Evolutionary conservation across 2,113 vertebrate genomes (phyloP).

Genomic region (Callipepla squamata): DNA sequence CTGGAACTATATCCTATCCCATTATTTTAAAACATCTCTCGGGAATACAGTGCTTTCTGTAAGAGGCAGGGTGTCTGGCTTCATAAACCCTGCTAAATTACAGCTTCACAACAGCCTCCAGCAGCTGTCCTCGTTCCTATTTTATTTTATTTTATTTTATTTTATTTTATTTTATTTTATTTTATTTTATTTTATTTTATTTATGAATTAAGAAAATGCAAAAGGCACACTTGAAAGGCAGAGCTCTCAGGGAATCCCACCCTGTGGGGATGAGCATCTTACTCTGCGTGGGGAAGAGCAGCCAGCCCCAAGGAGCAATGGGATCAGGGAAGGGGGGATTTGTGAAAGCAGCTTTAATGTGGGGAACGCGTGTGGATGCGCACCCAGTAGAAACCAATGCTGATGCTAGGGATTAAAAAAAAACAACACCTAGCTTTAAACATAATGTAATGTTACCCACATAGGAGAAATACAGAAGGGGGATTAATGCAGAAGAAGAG

Average conservation of each 20-base stretch:
- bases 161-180: neutral
- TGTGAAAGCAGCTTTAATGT: constrained; percentile 9
- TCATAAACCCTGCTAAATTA: constrained; percentile 24
- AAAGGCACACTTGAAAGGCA: neutral
- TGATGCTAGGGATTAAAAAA: neutral
- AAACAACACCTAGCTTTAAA: neutral
- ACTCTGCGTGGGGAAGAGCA: neutral
- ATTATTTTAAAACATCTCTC: constrained; percentile 19
- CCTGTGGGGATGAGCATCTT: neutral
- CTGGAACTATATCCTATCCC: neutral
- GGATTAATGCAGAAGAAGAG: neutral
- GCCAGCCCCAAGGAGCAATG: neutral
- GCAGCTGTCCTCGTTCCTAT: constrained; percentile 16
- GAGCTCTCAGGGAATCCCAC: neutral
- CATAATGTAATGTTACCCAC: neutral
- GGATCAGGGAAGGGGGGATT: neutral
- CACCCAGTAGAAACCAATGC: neutral
- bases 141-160: neutral
- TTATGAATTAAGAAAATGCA: neutral
- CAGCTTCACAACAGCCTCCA: neutral
- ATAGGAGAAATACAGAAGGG: neutral
- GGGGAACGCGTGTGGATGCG: neutral
- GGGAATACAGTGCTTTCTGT: neutral
- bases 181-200: neutral
- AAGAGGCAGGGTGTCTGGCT: neutral